Conservation (phyloP, 2,888 invertebrate genomes). For the Plemyria rubiginata region DNA sequence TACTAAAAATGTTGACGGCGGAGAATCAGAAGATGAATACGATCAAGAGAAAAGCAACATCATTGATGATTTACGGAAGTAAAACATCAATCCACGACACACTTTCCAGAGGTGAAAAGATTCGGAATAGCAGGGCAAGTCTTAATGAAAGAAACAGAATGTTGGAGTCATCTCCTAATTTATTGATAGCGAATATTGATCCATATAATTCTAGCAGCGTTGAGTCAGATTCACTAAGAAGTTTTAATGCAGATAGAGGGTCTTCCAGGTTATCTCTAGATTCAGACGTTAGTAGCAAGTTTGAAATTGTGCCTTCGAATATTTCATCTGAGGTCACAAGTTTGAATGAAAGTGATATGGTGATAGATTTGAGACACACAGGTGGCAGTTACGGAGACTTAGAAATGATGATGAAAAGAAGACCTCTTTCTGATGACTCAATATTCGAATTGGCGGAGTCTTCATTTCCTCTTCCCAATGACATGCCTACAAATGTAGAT, state of each 20-base stretch:
- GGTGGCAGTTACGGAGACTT: conserved; percentile 74
- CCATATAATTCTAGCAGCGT: conserved; percentile 69
- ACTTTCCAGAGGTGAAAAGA: conserved; percentile 79
- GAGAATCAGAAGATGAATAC: conserved; percentile 77
- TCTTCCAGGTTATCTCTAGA: conserved; percentile 78
- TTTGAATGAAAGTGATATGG: conserved; percentile 74
- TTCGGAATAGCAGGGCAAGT: conserved; percentile 77
- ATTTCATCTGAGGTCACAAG: conserved; percentile 74
- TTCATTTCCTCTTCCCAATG: conserved; percentile 80
- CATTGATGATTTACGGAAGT: conserved; percentile 82
- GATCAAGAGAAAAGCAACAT: conserved; percentile 77
- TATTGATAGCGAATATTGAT: conserved; percentile 65
- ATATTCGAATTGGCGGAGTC: conserved; percentile 88
- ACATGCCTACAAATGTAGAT: conserved; percentile 83
- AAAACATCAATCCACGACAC: conserved; percentile 81
- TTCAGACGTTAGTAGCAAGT: conserved; percentile 81
- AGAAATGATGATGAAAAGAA: conserved; percentile 87
- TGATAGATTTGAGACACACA: conserved; percentile 83
- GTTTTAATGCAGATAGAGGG: conserved; percentile 76
- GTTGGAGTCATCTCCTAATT: conserved; percentile 54
- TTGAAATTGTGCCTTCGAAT: conserved; percentile 74
- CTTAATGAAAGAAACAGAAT: conserved; percentile 68
- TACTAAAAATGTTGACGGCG: conserved; percentile 77
- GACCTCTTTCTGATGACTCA: conserved; percentile 91
- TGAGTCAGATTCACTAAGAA: conserved; percentile 75